Evolutionary conservation across 2,888 invertebrate species (phyloP).

Genomic region (Tolmerus cingulatus): DNA sequence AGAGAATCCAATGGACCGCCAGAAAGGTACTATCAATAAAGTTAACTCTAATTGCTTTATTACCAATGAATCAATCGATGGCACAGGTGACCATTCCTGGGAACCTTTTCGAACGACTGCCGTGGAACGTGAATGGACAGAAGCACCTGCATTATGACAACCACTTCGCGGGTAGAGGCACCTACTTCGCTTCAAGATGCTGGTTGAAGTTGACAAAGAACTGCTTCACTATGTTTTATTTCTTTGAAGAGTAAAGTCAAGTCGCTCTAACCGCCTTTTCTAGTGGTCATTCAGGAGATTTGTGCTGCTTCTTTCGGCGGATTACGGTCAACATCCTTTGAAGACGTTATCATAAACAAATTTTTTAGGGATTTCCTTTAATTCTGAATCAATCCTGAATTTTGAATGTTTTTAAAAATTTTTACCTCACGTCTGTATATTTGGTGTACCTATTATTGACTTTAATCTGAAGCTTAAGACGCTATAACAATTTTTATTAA

Average conservation of each 20-base stretch:
- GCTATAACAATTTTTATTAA: too few relatives aligned
- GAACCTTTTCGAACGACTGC: not conserved
- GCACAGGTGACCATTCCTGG: not conserved
- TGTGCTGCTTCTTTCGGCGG: not conserved
- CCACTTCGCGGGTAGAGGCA: not conserved
- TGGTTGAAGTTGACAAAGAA: not conserved
- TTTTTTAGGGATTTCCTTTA: too few relatives aligned
- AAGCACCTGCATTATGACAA: conserved; percentile 16
- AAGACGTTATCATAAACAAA: not conserved
- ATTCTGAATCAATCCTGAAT: too few relatives aligned
- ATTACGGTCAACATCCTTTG: not conserved
- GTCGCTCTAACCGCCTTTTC: not conserved
- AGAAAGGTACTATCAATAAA: not conserved
- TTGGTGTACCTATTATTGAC: too few relatives aligned
- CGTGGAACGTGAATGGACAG: not conserved
- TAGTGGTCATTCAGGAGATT: not conserved
- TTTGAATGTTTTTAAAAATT: too few relatives aligned
- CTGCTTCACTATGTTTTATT: not conserved
- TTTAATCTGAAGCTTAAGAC: too few relatives aligned
- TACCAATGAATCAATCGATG: conserved; percentile 32
- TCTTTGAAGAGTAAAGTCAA: not conserved
- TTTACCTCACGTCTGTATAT: too few relatives aligned
- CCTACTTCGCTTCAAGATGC: not conserved
- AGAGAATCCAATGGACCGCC: not conserved
- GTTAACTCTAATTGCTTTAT: conserved; percentile 23